Percentiles rank a stretch among this genome's conserved stretches.
Conservation (phyloP, 2,113 vertebrate species). For the Cariama cristata region DNA sequence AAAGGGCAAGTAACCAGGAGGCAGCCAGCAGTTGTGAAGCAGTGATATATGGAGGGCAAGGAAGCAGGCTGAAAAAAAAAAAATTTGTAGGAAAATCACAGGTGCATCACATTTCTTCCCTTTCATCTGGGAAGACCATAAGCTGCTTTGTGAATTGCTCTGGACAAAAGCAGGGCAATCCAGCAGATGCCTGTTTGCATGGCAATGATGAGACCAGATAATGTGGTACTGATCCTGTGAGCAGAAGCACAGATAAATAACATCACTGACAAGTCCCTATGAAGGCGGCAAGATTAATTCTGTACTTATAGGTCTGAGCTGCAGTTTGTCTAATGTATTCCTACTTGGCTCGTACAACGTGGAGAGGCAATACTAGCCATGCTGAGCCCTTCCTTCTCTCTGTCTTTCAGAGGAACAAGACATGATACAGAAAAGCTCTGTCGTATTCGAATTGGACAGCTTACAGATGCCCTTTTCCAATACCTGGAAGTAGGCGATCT, state of each 20-base stretch:
- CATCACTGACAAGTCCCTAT: no score
- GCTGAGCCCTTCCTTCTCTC: not conserved
- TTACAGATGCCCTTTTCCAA: constrained; percentile 64
- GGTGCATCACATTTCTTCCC: not conserved
- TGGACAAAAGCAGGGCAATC: not conserved
- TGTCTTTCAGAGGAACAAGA: not conserved
- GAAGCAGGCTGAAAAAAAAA: not conserved
- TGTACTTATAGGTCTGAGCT: not conserved
- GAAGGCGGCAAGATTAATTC: not conserved
- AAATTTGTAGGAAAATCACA: not conserved
- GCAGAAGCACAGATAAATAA: not conserved
- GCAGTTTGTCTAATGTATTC: not conserved
- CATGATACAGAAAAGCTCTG: not conserved
- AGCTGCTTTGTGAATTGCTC: not conserved
- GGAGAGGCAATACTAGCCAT: not conserved
- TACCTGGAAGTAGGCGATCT: constrained; percentile 71
- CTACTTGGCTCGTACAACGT: rapidly evolving
- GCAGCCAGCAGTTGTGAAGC: not conserved
- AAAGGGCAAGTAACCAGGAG: not conserved
- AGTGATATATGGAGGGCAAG: not conserved
- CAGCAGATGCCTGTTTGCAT: not conserved
- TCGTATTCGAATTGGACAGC: not conserved
- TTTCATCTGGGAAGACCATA: not conserved
- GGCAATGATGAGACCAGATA: no score
- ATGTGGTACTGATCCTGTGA: not conserved